Evolutionary conservation across 2,113 vertebrate species (phyloP), one percentile per base, ranked within the genome.

Genomic region (Corydoras sp.): DNA sequence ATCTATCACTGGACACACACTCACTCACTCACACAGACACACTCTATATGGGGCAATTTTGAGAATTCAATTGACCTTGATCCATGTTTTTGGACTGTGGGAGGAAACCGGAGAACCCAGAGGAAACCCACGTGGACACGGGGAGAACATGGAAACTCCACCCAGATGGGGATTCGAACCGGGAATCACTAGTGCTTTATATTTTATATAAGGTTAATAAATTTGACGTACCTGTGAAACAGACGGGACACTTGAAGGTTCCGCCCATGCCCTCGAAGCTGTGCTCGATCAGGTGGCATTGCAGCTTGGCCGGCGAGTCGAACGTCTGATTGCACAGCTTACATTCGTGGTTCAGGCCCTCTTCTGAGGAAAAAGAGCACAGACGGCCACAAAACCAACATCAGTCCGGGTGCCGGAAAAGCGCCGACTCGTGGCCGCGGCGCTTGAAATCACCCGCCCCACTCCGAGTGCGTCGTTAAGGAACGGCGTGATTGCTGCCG

Each of bases 241-340:
- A 98, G 83, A 98, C 97, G 0, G 97, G 97, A 80, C 97, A 99
- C 86, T 99, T 99, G 88, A 99, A 98, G 76, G 96, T 99, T 76
- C 97, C 97, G 12, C 97, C 97, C 97, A 99, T 99, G 69, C 96
- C 96, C 89, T 98, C 96, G 62, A 99, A 99, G 89, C 97, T 98
- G 91, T 98, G 97, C 86, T 99, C 96, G 76, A 98, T 98, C 88
- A 98, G 92, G 85, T 99, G 97, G 83, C 96, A 99, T 86, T 99
- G 97, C 66, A 99, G 95, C 82, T 99, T 99, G 75, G 97, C 97
- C 10, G 97, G 97, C 18, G 97, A 98, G 89, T 99, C 96, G 9
- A 98, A 99, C 0, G 95, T 97, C 88, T 99, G 95, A 85, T 91
- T 98, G 88, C 96, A 99, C 80, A 99, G 93, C 77, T 99, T 99